Conservation (phyloP, 1,140 invertebrate genomes). For the Helicorthomorpha holstii region DNA sequence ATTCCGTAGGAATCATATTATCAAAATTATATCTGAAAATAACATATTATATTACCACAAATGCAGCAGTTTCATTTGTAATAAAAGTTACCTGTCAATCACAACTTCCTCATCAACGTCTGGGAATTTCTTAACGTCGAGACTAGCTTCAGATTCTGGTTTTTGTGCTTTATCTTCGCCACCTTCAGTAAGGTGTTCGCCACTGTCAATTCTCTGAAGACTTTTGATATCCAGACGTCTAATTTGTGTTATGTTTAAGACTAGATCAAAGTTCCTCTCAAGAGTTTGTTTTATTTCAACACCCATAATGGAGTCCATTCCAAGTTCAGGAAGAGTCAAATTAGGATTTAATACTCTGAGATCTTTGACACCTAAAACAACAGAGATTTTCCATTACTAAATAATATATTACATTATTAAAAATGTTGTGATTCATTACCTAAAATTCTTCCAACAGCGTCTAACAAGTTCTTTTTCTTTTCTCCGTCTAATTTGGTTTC, state of each 20-base stretch:
- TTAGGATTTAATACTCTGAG: constrained; percentile 48
- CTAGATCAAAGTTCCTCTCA: constrained; percentile 51
- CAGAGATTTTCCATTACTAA: background rate
- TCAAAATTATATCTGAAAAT: background rate
- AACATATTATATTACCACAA: too few relatives aligned
- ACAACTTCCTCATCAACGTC: background rate
- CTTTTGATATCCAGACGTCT: constrained; percentile 54
- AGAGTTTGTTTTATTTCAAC: constrained; percentile 40
- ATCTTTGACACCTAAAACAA: constrained; percentile 49
- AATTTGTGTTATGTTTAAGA: constrained; percentile 74
- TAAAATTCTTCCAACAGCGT: constrained; percentile 25
- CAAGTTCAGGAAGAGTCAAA: constrained; percentile 40
- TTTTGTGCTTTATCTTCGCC: background rate
- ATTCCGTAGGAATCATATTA: background rate
- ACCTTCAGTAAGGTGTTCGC: constrained; percentile 10
- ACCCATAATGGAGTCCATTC: constrained; percentile 41
- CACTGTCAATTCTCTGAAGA: constrained; percentile 43
- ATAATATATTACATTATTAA: background rate
- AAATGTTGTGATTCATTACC: constrained; percentile 15
- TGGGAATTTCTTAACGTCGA: background rate
- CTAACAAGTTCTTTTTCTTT: constrained; percentile 16
- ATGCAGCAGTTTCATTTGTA: background rate
- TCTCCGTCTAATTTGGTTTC: constrained; percentile 12
- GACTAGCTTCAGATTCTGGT: background rate
- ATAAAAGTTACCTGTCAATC: background rate